Base-by-base conservation (phyloP, 2,888 invertebrate species). In the Pristionchus exspectatus region DNA sequence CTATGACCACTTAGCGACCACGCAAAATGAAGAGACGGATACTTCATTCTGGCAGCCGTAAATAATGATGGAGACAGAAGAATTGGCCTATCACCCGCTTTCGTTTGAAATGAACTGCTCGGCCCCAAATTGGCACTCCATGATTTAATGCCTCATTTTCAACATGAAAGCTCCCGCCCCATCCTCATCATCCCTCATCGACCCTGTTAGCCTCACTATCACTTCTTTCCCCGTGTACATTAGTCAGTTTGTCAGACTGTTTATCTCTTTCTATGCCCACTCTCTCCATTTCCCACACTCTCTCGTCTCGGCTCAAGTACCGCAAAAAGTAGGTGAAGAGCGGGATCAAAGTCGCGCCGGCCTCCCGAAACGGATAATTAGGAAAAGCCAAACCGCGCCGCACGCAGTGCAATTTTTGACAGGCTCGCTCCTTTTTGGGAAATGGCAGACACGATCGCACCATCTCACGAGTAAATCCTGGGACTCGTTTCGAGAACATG, bases 251-350 rank as follows among this genome's bases (percentile, higher is more conserved):
- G 50, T 54, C 50, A 81, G 50, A 54, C 81, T 50, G 44, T 77
- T 44, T 50, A 27, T 27, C 24, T 59, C 59, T 59, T 10, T 4
- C 59, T 85, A 18, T 56, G 5, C 10, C 50, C 59, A 50, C 84
- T 87, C 87, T 87, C 87, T 87, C 69, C 18, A 9, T 38, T 66
- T 44, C 69, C 27, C 50, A 16, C 30, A 27, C n/a, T 69, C 50
- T 87, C 87, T 69, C 38, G 66, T 4, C 69, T n/a, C 69, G 9
- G 44, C 69, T 87, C 59, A 85, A 56, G 84, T 59, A 59, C 59
- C 59, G 84, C 59, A 63, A 59, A 85, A 85, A 85, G 84, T 85
- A 85, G 84, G 84, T 85, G 84, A 85, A 85, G 83, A 83, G 54
- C 21, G 33, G 84, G 84, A 85, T 85, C 59, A 85, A 85, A 59